A percentile compares a stretch with the other conserved stretches of the same genome.
phyloP scores from a whole-genome alignment of 2,888 invertebrate genomes.

The Harpalus rufipes region DNA sequence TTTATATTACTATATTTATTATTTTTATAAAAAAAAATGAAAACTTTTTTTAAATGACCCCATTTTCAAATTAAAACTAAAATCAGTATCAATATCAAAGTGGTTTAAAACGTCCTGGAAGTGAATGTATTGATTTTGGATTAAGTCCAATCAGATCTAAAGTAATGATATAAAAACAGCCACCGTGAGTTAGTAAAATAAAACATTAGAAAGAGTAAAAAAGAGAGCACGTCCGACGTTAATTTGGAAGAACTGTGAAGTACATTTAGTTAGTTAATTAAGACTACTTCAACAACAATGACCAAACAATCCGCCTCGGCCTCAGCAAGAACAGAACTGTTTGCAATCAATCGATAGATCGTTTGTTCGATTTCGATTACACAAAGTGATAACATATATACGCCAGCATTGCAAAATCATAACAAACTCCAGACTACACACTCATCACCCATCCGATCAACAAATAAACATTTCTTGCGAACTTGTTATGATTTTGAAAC shows the following conservation, averaged over 20 bases:
- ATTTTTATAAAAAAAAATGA: too few relatives aligned
- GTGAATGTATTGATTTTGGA: conserved; percentile 1
- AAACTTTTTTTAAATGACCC: too few relatives aligned
- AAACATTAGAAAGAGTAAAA: conserved; percentile 45
- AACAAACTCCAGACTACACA: conserved; percentile 19
- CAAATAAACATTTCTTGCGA: conserved; percentile 7
- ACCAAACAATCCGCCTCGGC: conserved; percentile 54
- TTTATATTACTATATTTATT: too few relatives aligned
- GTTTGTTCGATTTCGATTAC: conserved; percentile 54
- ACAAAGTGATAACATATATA: conserved; percentile 59
- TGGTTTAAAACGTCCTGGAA: background rate
- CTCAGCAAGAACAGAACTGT: conserved; percentile 48
- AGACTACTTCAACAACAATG: conserved; percentile 59
- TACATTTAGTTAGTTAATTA: conserved; percentile 58
- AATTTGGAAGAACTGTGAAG: conserved; percentile 65
- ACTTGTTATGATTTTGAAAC: conserved; percentile 25
- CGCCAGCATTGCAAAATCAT: conserved; percentile 24
- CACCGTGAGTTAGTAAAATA: conserved; percentile 4
- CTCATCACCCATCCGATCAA: background rate
- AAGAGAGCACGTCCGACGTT: conserved; percentile 57
- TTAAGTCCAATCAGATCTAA: background rate
- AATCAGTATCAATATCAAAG: background rate
- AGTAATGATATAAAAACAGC: conserved; percentile 21
- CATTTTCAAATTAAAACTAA: background rate
- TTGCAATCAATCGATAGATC: conserved; percentile 54